These are phyloP conservation scores for Globodera rostochiensis DNA, from an alignment of 1,140 invertebrate species.

Conservation along the genomic window DNA sequence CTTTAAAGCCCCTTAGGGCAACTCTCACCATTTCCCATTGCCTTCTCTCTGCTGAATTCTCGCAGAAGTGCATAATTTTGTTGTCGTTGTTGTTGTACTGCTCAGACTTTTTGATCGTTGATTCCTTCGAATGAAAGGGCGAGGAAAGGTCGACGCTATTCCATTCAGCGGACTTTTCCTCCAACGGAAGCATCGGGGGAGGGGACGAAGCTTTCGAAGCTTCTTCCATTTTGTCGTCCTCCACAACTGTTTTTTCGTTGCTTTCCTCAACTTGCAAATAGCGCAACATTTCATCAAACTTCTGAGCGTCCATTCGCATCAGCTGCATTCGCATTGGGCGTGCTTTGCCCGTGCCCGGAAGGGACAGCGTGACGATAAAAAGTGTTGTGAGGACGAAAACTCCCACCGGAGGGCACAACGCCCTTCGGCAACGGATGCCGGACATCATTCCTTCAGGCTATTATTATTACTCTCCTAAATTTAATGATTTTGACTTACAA, in stretches of 20 bases:
- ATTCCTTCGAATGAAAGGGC: not conserved
- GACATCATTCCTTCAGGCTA: too few relatives aligned
- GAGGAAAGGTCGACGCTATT: not conserved
- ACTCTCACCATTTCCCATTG: not conserved
- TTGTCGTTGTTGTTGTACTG: not conserved
- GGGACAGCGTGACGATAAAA: too few relatives aligned
- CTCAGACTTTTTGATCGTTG: not conserved
- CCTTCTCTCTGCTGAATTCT: not conserved
- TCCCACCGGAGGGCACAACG: too few relatives aligned
- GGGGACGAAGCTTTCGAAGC: not conserved
- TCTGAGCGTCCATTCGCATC: not conserved
- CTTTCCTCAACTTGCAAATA: not conserved
- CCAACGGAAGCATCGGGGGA: not conserved
- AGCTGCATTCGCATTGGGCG: not conserved
- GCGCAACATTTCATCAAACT: not conserved
- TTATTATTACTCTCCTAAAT: too few relatives aligned
- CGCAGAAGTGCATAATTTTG: not conserved
- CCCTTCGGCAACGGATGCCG: too few relatives aligned
- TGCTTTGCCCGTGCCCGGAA: too few relatives aligned
- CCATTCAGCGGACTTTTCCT: not conserved
- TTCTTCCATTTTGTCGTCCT: not conserved
- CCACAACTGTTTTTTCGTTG: not conserved
- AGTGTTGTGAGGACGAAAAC: too few relatives aligned
- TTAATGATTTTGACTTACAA: too few relatives aligned
- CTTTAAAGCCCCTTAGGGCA: not conserved